Percentiles rank a stretch among this genome's conserved stretches.
Conservation (phyloP, 2,797 vertebrate species). For the Perodicticus potto region DNA sequence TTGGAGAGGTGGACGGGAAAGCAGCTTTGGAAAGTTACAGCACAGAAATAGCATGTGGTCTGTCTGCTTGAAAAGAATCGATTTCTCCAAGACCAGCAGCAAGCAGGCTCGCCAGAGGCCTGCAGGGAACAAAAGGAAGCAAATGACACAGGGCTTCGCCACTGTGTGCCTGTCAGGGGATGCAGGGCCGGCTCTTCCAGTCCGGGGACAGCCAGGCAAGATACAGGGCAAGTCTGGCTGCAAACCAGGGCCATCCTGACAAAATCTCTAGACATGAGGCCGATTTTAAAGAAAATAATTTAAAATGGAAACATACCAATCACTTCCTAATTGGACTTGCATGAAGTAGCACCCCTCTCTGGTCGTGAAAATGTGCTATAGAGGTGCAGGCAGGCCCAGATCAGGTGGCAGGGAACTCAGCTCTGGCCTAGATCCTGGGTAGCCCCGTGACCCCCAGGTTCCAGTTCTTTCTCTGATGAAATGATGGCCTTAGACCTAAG, state of each 20-base stretch:
- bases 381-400: accelerated
- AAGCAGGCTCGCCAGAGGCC: neutral
- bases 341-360: accelerated
- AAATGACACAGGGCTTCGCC: neutral
- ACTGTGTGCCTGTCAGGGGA: accelerated
- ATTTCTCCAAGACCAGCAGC: neutral
- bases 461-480: neutral
- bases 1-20: constrained; percentile 57
- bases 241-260: too few relatives aligned
- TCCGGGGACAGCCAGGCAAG: neutral
- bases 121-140: neutral
- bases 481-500: accelerated
- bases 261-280: neutral
- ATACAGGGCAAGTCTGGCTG: neutral
- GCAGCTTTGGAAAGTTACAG: constrained; percentile 63
- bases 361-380: accelerated
- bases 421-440: neutral
- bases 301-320: accelerated
- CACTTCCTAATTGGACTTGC: accelerated
- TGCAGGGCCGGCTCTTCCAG: neutral
- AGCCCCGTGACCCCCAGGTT: accelerated
- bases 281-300: neutral
- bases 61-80: constrained; percentile 29
- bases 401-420: accelerated
- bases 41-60: constrained; percentile 65